A percentile compares a stretch with the other conserved stretches of the same genome.
These are phyloP conservation scores for Dendronephthya gigantea DNA, from an alignment of 64 coral and sea anemone species.

Conservation along the genomic window DNA sequence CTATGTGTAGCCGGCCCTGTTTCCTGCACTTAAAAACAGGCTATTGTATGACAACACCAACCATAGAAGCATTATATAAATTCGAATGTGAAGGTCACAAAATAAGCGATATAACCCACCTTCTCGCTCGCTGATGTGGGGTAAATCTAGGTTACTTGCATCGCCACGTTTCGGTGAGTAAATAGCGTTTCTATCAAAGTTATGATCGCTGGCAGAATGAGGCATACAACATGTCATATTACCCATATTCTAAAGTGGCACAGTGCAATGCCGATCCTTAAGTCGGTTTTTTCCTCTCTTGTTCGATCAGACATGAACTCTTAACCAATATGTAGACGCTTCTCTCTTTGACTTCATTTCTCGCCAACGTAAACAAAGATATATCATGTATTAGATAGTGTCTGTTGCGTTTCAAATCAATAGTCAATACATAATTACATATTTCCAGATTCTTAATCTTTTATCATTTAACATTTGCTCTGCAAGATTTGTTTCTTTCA, in stretches of 20 bases:
- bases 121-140: conserved; percentile 96
- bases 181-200: conserved; percentile 58
- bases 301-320: not conserved
- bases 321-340: not conserved
- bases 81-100: too few relatives aligned
- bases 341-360: not conserved
- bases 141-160: conserved; percentile 65
- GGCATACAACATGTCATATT: conserved; percentile 93
- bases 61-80: too few relatives aligned
- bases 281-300: not conserved
- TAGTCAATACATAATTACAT: too few relatives aligned
- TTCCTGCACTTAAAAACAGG: not conserved
- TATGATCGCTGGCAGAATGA: conserved; percentile 56
- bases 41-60: not conserved
- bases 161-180: conserved; percentile 47
- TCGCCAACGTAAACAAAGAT: not conserved
- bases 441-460: not conserved
- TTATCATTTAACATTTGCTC: not conserved
- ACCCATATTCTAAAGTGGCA: conserved; percentile 38
- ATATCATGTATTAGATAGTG: not conserved
- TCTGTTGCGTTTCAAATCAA: not conserved
- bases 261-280: not conserved
- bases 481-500: not conserved
- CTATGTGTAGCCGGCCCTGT: not conserved
- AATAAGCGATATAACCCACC: conserved; percentile 28